Base-by-base conservation (phyloP, 92 coral and sea anemone species). In the Actinostola sp. region DNA sequence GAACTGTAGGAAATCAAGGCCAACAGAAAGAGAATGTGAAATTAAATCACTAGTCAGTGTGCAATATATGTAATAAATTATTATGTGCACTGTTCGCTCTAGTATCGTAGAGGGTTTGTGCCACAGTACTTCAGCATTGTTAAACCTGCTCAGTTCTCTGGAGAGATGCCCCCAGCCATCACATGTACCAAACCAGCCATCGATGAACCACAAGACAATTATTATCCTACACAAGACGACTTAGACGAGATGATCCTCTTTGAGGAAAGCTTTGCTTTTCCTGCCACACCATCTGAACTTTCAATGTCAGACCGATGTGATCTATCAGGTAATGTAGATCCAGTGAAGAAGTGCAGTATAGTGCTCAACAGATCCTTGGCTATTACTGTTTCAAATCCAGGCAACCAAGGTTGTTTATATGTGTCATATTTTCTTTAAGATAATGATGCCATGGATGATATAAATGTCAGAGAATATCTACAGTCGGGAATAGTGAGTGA, bases 81-180 rank as follows among this genome's bases (percentile, higher is more conserved):
- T 19, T 17, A 2, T 57, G 17, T 29, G 3, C 12, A 4, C 4
- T 52, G 8, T n/a, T 41, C 30, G 0, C 25, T 32, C 16, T 72
- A 91, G 89, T 76, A 83, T 72, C 88, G 78, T 54, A 85, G 97
- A 66, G 97, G 97, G 21, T 80, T 75, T 80, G 92, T 91, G 31
- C 97, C 97, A 9, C 69, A 84, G 70, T 91, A 91, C 61, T 73
- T 91, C 59, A 87, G 86, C 53, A 79, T 91, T 72, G 97, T 91
- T 65, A 81, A 81, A 68, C 91, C 91, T 60, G 76, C 62, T 33
- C 54, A n/a, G 7, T 21, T 56, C n/a, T 21, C 65, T 41, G 74
- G 82, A 15, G 63, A 67, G 25, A 20, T 64, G 54, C 71, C 74
- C 3, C 76, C 38, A 34, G 23, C 33, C 23, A 64, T 68, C 0